Base-by-base conservation (phyloP, 2,113 vertebrate genomes). In the Sphaerodactylus townsendi region DNA sequence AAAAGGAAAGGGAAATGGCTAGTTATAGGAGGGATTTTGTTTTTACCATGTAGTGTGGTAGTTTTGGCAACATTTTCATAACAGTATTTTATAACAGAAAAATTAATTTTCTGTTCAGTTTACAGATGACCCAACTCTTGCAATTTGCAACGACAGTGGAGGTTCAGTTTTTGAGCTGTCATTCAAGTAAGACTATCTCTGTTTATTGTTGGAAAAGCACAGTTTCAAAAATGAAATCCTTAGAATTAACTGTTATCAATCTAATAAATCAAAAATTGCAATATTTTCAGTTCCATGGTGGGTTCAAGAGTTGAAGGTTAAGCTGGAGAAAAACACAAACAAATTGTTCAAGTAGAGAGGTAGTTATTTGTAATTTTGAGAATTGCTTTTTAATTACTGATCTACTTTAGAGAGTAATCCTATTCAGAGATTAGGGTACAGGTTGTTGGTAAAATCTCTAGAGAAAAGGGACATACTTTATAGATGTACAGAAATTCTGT, bases 91-190 rank as follows among this genome's bases (percentile, higher is more conserved):
- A 84, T 87, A 73, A 44, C 14, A 86, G 82, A 87, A 56, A 92
- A 87, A 93, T 78, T 84, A 92, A 0, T 87, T 87, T n/a, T 96
- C 84, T 93, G 48, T 85, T 94, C 90, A 99, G 99, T 99, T 99
- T 92, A 99, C 98, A 95, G 98, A 99, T 94, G 98, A 99, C 82
- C 98, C 98, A 0, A 99, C 99, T 0, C 96, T 99, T 25, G 99
- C 98, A 1, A 97, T 99, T 79, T 99, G 99, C 94, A 99, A 99
- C 4, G 99, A 99, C 96, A 99, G 99, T 0, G 99, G 99, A 79
- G 98, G 99, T 86, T 99, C 99, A 1, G 98, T 99, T 35, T 99
- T 99, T 90, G 99, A 99, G 90, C 93, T 99, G 78, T 96, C 98
- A 0, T 99, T 99, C 95, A 99, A 98, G 99, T 99, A 96, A 96